Percentiles rank a stretch among this genome's conserved stretches.
phyloP scores from a whole-genome alignment of 2,113 vertebrate genomes.

The Lethenteron reissneri region DNA sequence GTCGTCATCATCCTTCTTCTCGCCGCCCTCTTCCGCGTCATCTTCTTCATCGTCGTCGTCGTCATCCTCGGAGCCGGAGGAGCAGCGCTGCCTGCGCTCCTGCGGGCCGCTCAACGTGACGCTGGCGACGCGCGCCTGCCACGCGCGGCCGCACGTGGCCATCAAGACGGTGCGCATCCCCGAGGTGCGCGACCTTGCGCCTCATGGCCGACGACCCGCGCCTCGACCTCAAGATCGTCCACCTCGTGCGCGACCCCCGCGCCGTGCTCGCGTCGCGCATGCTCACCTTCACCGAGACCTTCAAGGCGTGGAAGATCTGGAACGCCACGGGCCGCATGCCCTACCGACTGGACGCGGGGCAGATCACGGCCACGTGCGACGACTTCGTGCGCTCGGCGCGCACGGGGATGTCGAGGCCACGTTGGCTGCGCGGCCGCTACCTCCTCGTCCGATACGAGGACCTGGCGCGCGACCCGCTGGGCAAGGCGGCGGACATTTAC shows the following conservation, averaged over 20 bases:
- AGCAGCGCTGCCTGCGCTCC: slow-evolving; percentile 72
- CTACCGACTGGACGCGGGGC: slow-evolving; percentile 62
- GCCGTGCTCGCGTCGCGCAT: slow-evolving; percentile 76
- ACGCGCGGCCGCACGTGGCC: slow-evolving; percentile 50
- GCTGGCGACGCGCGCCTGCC: slow-evolving; percentile 49
- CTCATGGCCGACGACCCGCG: slow-evolving; percentile 71
- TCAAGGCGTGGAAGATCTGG: slow-evolving; percentile 86
- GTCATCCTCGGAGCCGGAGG: slow-evolving; percentile 33
- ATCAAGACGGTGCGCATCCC: slow-evolving; percentile 83
- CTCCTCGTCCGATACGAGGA: slow-evolving; percentile 93
- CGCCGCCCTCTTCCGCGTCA: too few species aligned
- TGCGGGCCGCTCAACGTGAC: slow-evolving; percentile 62
- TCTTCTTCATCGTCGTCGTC: too few species aligned
- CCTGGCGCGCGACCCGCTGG: slow-evolving; percentile 60
- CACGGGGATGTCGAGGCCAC: slow-evolving; percentile 49
- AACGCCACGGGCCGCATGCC: slow-evolving; percentile 66
- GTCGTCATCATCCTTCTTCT: too few species aligned
- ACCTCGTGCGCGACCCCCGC: slow-evolving; percentile 72
- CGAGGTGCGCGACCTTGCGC: slow-evolving; percentile 59
- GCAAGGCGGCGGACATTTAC: slow-evolving; percentile 80
- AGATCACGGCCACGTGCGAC: slow-evolving; percentile 70
- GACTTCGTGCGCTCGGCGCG: slow-evolving; percentile 74
- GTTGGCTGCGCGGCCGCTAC: slow-evolving; percentile 81
- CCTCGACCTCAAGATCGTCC: slow-evolving; percentile 80
- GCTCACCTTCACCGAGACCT: slow-evolving; percentile 77